Base-by-base conservation (phyloP, 2,113 vertebrate genomes). In the Arenaria interpres region DNA sequence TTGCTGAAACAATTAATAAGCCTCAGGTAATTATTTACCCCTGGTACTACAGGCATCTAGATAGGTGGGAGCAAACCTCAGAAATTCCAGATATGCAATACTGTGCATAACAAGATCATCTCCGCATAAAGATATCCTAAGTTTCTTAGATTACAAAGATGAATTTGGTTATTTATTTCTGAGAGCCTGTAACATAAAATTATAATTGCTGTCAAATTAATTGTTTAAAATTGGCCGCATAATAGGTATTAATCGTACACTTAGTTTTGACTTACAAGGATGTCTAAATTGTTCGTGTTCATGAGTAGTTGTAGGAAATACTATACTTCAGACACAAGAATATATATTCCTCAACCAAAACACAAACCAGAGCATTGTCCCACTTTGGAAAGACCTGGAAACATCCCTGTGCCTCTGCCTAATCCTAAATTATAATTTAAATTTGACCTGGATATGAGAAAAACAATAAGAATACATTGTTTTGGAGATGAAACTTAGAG, bases 1-100 rank as follows among this genome's bases (percentile, higher is more conserved):
- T 97, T 97, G 96, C 97, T 98, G 97, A 97, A 97, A 97, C 85
- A 94, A 95, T 96, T 98, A 98, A 98, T 97, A 98, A 98, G 97
- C 97, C 95, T 96, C 97, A 96, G 98, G 93, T 95, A 98, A 98
- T 97, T 95, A 95, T 92, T 97, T 69, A 88, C 68, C 88, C 95
- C 81, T 89, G 79, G 76, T 82, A 94, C 95, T 96, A 96, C 85
- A 83, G 63, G 96, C 96, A 97, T 95, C 97, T 96, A 96, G 96
- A 96, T 84, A 94, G 89, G 92, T 93, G 93, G 90, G 93, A 98
- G 74, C 93, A 97, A 97, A 95, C 59, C 78, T 93, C 94, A 96
- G 97, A 96, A 96, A 95, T 86, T 97, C 97, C 97, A 95, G 95
- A 96, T 95, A 97, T 91, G 97, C 75, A 89, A 68, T 89, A 73